A percentile compares a stretch with the other conserved stretches of the same genome.
Conservation (phyloP, 2,113 vertebrate species). For the Dipodomys spectabilis region DNA sequence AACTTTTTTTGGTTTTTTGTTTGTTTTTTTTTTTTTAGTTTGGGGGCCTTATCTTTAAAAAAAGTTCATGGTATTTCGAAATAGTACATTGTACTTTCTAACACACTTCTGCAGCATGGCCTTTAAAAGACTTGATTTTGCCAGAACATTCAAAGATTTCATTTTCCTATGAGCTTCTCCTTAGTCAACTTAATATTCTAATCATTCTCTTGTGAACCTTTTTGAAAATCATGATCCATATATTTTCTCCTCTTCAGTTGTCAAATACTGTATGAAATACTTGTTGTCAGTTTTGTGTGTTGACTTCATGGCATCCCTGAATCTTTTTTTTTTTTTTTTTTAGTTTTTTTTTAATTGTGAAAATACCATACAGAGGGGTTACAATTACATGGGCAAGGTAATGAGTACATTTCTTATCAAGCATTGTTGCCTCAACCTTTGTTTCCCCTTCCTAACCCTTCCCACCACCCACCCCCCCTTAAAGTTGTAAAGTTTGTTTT, state of each 20-base stretch:
- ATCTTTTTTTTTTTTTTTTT: conserved; percentile 1
- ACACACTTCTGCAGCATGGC: conserved; percentile 22
- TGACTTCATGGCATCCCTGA: conserved; percentile 10
- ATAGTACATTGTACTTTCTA: conserved; percentile 17
- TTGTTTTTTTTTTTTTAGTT: too few species aligned
- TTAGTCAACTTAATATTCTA: conserved; percentile 62
- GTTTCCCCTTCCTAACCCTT: too few species aligned
- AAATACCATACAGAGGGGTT: too few species aligned
- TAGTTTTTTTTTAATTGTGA: too few species aligned
- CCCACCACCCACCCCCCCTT: too few species aligned
- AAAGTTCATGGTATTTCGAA: conserved; percentile 44
- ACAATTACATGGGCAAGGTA: too few species aligned
- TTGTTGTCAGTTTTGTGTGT: conserved; percentile 12
- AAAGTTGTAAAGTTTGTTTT: too few species aligned
- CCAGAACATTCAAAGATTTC: conserved; percentile 39
- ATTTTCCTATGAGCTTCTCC: conserved; percentile 12
- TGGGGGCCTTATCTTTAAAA: conserved; percentile 30
- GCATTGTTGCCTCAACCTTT: too few species aligned
- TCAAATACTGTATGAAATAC: conserved; percentile 12
- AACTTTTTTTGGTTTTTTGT: conserved; percentile 18
- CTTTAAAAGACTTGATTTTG: conserved; percentile 43
- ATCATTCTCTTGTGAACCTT: conserved; percentile 35
- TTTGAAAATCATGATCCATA: conserved; percentile 53
- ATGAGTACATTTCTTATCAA: too few species aligned
- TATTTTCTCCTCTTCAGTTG: conserved; percentile 35